Evolutionary conservation across 2,113 vertebrate genomes (phyloP), one percentile per base, ranked within the genome.

Genomic region (Nesogale talazaci): DNA sequence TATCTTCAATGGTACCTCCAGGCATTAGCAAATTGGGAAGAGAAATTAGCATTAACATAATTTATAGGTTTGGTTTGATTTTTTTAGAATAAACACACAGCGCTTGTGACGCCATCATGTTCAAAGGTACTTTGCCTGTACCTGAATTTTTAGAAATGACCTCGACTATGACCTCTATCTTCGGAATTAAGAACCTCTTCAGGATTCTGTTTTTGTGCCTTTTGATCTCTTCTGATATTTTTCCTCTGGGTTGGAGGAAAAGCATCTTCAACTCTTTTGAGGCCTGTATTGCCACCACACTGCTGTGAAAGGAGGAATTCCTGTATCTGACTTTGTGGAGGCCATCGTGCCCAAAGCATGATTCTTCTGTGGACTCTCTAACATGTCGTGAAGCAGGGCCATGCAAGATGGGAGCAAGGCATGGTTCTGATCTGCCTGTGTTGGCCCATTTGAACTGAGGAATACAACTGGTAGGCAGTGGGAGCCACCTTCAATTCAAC

Each of bases 11-110:
- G 88, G 0, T 40, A 0, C 17, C 6, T 74, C 70, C 65, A 59
- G 95, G 94, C 79, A 86, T 80, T 94, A 88, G 96, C 92, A 93
- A 96, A 90, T 93, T 25, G 59, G 74, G 59, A 42, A 96, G 92
- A 89, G 95, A 59, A 82, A 63, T 89, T 14, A 38, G 38, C 1
- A 0, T 95, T 97, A 94, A 96, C 97, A 92, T 88, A 86, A 78
- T 94, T 97, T 93, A 86, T 77, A 0, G 0, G 86, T 25, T 52
- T 52, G 46, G 46, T 5, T 46, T 46, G 42, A 6, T 5, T 95
- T 95, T 93, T 94, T 95, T 83, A 74, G 88, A 77, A 77, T 61
- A 80, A 97, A 11, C 19, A 59, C 34, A 87, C 81, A 95, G 23
- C 67, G 56, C 40, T 84, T 69, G 72, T 31, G 31, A 70, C 8